Conservation (phyloP, 1,140 invertebrate genomes). For the Ooceraea biroi region DNA sequence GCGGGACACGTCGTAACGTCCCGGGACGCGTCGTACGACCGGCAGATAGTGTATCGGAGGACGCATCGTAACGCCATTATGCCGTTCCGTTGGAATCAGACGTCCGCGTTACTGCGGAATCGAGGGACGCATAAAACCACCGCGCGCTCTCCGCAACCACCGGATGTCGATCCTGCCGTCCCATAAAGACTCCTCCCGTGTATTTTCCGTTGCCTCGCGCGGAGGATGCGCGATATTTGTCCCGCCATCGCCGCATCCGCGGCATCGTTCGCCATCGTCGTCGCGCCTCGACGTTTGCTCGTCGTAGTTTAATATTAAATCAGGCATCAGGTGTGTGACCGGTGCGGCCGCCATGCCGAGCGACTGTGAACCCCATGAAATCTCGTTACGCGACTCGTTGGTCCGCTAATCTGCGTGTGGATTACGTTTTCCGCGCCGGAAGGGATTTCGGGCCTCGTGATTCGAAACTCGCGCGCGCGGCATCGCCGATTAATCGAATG, state of each 20-base stretch:
- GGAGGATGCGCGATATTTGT: conserved; percentile 4
- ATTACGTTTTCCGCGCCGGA: neutral
- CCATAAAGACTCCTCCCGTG: conserved; percentile 31
- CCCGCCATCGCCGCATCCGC: conserved; percentile 9
- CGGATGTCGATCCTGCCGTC: conserved; percentile 26
- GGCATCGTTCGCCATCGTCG: neutral
- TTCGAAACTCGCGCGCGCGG: neutral
- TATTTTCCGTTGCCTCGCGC: conserved; percentile 5
- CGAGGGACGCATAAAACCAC: conserved; percentile 46
- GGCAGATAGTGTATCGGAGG: conserved; percentile 36
- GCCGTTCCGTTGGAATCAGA: neutral
- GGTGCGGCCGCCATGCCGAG: neutral
- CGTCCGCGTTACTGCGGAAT: conserved; percentile 28
- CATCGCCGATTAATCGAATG: neutral
- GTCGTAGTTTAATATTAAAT: conserved; percentile 46
- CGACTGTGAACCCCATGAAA: conserved; percentile 5
- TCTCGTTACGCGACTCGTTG: neutral
- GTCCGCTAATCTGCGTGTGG: neutral
- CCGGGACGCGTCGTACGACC: conserved; percentile 29
- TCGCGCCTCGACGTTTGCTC: conserved; percentile 1
- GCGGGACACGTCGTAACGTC: conserved; percentile 40
- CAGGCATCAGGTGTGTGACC: neutral
- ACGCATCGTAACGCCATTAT: conserved; percentile 47
- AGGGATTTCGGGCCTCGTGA: no score
- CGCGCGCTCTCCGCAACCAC: neutral